Base-by-base conservation (phyloP, 2,113 vertebrate genomes). In the Menidia beryllina region DNA sequence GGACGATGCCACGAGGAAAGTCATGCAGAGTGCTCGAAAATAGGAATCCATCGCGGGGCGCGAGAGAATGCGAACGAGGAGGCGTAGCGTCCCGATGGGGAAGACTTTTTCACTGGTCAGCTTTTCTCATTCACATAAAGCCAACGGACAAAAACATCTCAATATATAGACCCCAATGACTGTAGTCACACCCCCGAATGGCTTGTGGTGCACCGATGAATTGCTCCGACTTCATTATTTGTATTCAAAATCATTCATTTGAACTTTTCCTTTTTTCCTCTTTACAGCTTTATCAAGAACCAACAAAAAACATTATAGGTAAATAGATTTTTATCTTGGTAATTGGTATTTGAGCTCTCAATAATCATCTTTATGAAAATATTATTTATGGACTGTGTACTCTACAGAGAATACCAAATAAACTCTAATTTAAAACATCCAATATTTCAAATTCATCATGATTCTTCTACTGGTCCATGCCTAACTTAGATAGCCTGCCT, bases 111-210 rank as follows among this genome's bases (percentile, higher is more conserved):
- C 77, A 26, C 75, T 65, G 79, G 75, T 65, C 69, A 75, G 88
- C 86, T 72, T 82, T 80, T 75, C 82, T 82, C 75, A 86, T 88
- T 90, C 92, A 75, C 92, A 89, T 93, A 87, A 75, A 77, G 72
- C 27, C 75, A 20, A 39, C 85, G 87, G 79, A 53, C 66, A 76
- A 78, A n/a, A 86, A 81, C 83, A 89, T 93, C 88, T 83, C 72
- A 90, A 88, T 97, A 95, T 96, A 96, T 97, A 96, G 86, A 70
- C 84, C 86, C 89, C 86, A 71, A 83, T 66, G 79, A 91, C 79
- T 85, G 70, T 89, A 91, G 94, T 90, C 94, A 96, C 96, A 94
- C 96, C 96, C 96, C 94, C 93, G 92, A 82, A 87, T 84, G 92
- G 71, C 80, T 70, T 83, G 83, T 55, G 82, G 79, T 85, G 73